Evolutionary conservation across 2,797 vertebrate species (phyloP), one percentile per base, ranked within the genome.

Genomic region (Antrozous pallidus): DNA sequence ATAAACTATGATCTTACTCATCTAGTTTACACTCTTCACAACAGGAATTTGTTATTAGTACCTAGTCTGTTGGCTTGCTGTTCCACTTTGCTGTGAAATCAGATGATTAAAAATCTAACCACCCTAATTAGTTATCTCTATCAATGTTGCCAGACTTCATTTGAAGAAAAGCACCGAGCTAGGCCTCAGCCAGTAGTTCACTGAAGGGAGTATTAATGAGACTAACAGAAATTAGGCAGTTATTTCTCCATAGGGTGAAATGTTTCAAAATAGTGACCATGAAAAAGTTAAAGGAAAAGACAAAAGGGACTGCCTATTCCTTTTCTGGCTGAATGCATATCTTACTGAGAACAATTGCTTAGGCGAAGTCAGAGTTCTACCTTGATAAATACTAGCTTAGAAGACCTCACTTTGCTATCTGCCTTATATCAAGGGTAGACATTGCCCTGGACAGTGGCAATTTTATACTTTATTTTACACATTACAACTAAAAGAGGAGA

Each of bases 281-380:
- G 96, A 36, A 93, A 96, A 98, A 97, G 94, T 97, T 97, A 98
- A 96, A 97, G 97, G 94, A 96, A 97, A 94, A 96, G 96, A 97
- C 95, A 98, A 98, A 98, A 98, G 95, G 92, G 94, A 94, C 73
- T 61, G 88, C n/a, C n/a, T n/a, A n/a, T 92, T 97, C 82, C 95
- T 96, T 94, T 96, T 96, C 97, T 98, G 96, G 96, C 97, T 91
- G 75, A 93, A 67, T 95, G 61, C 31, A 22, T 87, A 78, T 63
- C 74, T 93, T 54, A 90, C 6, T 81, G 95, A 94, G 79, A 95
- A 84, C 71, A 94, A 81, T 94, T 94, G 38, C 16, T 85, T 84
- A 67, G 65, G 54, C 90, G 75, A 94, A 94, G 49, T 69, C 73
- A 84, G 73, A 81, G 54, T 75, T 96, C 85, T 83, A 12, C 54